These are phyloP conservation scores for Lepisosteus oculatus DNA, from an alignment of 2,113 vertebrate species.

Conservation along the genomic window DNA sequence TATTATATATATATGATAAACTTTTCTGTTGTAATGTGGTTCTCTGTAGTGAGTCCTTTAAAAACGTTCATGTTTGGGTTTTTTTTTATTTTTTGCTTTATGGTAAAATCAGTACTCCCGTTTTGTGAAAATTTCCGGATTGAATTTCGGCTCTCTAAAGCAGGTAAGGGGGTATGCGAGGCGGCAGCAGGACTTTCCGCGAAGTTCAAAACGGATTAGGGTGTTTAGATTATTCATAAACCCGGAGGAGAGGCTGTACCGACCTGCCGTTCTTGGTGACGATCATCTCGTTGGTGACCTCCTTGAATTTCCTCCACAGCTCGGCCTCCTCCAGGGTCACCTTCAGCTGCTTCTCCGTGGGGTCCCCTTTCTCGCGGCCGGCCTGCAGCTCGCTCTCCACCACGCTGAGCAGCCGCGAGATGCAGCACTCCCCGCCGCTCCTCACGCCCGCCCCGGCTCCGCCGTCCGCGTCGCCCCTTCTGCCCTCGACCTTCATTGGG, in stretches of 20 bases:
- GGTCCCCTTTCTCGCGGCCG: constrained; percentile 89
- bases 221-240: no score
- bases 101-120: no score
- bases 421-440: constrained; percentile 55
- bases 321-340: constrained; percentile 84
- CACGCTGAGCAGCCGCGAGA: constrained; percentile 82
- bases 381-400: constrained; percentile 87
- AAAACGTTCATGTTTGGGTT: no score
- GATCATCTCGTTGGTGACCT: constrained; percentile 96
- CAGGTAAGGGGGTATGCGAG: no score
- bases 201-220: background rate
- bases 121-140: no score
- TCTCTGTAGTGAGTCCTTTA: no score
- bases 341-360: constrained; percentile 86
- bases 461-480: constrained; percentile 53
- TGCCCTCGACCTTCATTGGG: background rate
- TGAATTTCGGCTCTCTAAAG: no score
- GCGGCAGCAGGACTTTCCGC: no score
- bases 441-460: constrained; percentile 27
- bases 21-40: no score
- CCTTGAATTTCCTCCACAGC: constrained; percentile 90
- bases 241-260: constrained; percentile 34
- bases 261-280: constrained; percentile 97
- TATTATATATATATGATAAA: no score
- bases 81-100: no score